Base-by-base conservation (phyloP, 2,797 vertebrate genomes). In the Florisuga fusca region DNA sequence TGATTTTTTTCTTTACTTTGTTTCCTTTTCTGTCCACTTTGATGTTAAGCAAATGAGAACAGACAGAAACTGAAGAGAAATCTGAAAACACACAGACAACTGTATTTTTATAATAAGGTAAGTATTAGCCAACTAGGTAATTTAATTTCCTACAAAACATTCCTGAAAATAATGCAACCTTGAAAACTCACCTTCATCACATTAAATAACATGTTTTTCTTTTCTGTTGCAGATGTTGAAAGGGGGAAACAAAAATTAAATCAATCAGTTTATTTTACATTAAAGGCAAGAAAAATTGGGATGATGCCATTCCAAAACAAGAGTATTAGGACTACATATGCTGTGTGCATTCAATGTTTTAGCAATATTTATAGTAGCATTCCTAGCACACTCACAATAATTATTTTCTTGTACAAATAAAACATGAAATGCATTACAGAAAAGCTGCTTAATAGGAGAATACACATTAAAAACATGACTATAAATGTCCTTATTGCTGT, bases 161-260 rank as follows among this genome's bases (percentile, higher is more conserved):
- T 50, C 48, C 77, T 87, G 26, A 72, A 93, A 93, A 64, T 17
- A 4, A 84, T 34, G 13, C 46, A 62, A 59, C 18, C 45, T 75
- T 54, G 22, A 22, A 94, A 93, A 95, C 50, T 82, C 59, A 80
- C 84, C 74, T 95, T 87, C 23, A 43, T 79, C n/a, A 26, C 59
- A 75, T 34, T 68, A 94, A 89, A 74, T 38, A n/a, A n/a, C n/a
- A 81, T 76, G 11, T 20, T 67, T 20, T 67, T 58, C 46, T 87
- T 67, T 82, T 87, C 74, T 72, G 59, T 62, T 48, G 66, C 29
- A 58, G 41, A 67, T 1, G 5, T 33, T 78, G 13, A 31, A 85
- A 77, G 27, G 55, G 9, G 29, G 68, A 77, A 95, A 69, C 6
- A 74, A 14, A 66, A 66, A 93, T 64, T 51, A 88, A 46, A 78